These are phyloP conservation scores for Phortica variegata DNA, from an alignment of 1,140 invertebrate genomes.

Conservation along the genomic window DNA sequence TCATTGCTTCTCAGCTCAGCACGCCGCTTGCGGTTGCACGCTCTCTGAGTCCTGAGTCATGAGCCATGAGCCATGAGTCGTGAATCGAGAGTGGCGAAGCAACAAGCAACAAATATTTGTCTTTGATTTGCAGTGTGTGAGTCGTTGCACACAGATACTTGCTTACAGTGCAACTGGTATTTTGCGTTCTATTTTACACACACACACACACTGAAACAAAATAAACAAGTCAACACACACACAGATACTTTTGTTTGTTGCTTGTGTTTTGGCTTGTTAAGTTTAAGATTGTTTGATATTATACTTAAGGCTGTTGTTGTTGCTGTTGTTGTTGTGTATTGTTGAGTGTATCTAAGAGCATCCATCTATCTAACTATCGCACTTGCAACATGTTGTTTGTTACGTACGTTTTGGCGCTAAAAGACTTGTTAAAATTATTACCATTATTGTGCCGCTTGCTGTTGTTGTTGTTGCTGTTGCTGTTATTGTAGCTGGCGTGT, in stretches of 20 bases:
- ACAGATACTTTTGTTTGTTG: neutral
- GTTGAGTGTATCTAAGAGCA: neutral
- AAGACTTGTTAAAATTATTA: slow-evolving; percentile 54
- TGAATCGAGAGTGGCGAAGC: no score
- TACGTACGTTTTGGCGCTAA: slow-evolving; percentile 49
- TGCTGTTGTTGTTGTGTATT: neutral
- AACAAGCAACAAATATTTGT: no score
- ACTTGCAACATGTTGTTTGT: slow-evolving; percentile 39
- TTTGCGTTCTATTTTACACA: no score
- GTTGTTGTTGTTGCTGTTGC: no score
- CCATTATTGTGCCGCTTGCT: neutral
- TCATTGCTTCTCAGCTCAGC: no score
- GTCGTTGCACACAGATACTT: no score
- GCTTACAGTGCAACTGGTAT: no score
- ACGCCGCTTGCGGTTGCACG: no score
- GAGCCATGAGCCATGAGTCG: no score
- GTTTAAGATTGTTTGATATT: slow-evolving; percentile 52
- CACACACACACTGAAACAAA: slow-evolving; percentile 16
- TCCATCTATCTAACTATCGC: slow-evolving; percentile 1
- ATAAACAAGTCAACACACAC: no score
- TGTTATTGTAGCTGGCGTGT: slow-evolving; percentile 28
- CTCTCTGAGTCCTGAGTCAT: no score
- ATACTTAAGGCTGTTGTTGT: slow-evolving; percentile 8
- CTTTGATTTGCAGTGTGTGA: no score
- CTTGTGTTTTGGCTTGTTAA: slow-evolving; percentile 53